phyloP scores from a whole-genome alignment of 1,140 invertebrate species.

The Lineus longissimus region DNA sequence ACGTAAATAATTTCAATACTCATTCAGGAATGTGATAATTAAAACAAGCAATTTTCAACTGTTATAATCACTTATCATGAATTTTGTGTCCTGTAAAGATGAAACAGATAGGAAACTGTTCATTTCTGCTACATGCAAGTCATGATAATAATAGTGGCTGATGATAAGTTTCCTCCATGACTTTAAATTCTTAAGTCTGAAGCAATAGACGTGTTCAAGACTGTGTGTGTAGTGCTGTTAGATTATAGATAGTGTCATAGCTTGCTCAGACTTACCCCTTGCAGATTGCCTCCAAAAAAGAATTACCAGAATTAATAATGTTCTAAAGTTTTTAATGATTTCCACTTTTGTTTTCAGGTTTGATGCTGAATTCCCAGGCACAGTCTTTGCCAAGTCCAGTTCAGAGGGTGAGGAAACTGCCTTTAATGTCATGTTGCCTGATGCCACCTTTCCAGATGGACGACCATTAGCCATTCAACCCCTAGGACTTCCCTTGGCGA shows the following conservation, averaged over 20 bases:
- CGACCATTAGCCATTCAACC: no score
- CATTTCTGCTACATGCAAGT: not conserved
- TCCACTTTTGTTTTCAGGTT: slow-evolving; percentile 4
- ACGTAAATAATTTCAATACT: not conserved
- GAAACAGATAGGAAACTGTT: not conserved
- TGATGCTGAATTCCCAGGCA: not conserved
- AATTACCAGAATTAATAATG: not conserved
- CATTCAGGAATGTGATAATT: not conserved
- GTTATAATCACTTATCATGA: not conserved
- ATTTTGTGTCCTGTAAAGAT: not conserved
- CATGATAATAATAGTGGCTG: not conserved
- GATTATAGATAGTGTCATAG: no score
- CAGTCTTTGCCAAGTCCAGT: not conserved
- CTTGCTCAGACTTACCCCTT: not conserved
- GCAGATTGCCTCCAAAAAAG: not conserved
- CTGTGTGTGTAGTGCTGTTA: no score
- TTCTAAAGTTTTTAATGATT: not conserved
- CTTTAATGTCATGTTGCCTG: no score
- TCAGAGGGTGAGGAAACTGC: slow-evolving; percentile 1
- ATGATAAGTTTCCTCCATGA: not conserved
- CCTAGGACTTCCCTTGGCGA: no score
- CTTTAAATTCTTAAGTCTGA: no score
- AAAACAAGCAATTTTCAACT: not conserved
- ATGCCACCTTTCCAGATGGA: no score
- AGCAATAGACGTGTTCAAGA: no score